Conservation (phyloP, 2,113 vertebrate genomes). For the Eidolon helvum region DNA sequence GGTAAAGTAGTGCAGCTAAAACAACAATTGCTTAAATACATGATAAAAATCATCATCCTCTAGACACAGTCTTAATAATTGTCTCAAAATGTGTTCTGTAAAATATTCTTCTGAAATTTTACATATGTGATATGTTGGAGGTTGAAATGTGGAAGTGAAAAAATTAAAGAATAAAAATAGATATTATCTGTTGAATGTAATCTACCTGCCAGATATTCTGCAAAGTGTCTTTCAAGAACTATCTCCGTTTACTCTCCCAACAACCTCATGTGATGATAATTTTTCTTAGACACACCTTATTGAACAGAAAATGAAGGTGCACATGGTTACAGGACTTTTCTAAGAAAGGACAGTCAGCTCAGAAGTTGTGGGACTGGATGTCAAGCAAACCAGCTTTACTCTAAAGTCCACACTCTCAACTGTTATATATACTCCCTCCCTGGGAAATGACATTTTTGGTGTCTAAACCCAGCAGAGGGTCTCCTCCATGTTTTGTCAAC, state of each 20-base stretch:
- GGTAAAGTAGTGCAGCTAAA: background rate
- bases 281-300: background rate
- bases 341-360: background rate
- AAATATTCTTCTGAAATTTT: background rate
- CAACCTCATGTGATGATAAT: background rate
- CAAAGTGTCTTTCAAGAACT: background rate
- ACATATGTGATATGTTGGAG: background rate
- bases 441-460: background rate
- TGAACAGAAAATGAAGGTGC: background rate
- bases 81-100: background rate
- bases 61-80: background rate
- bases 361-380: background rate
- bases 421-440: background rate
- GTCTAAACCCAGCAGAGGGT: background rate
- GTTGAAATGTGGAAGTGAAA: background rate
- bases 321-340: background rate
- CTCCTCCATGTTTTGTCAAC: background rate
- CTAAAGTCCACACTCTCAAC: background rate
- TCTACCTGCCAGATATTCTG: background rate
- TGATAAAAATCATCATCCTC: background rate
- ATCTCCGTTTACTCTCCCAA: background rate
- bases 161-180: background rate
- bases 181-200: background rate
- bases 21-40: background rate
- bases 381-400: background rate